Base-by-base conservation (phyloP, 2,888 invertebrate genomes). In the Axea sp. region DNA sequence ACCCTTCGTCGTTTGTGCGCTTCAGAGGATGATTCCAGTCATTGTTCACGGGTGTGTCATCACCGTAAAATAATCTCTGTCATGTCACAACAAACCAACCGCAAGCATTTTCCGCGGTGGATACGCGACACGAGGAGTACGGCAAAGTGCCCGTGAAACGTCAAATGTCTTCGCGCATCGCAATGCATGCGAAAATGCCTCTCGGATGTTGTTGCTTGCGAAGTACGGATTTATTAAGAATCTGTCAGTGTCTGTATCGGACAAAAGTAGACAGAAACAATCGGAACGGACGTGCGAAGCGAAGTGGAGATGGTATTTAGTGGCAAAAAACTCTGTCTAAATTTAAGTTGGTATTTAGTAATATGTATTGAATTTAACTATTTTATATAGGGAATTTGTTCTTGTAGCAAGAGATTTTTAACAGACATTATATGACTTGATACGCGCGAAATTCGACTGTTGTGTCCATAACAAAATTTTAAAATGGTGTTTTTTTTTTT, bases 1-100 rank as follows among this genome's bases (percentile, higher is more conserved):
- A n/a, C n/a, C n/a, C 8, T 17, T 12, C 3, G 22, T 3, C 4
- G 31, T 17, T 22, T 47, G 31, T 19, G 11, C 35, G 26, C 35
- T 24, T 51, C 26, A 51, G 6, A 35, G 51, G 51, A 11, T 51
- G 26, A 51, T 26, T 14, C 8, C 35, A 35, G 35, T 4, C 35
- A 51, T 51, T 26, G 35, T 35, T 51, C 24, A 15, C 51, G 51
- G 51, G 51, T 51, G 51, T 51, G 51, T 51, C 51, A 51, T 51
- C 35, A 26, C 6, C 35, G 11, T 15, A 11, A 15, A 51, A 11
- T 24, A 12, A 35, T 35, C 5, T 24, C 26, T 9, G 15, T 26
- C 5, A 17, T 26, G 26, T 47, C 47, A 47, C 19, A 47, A 30
- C 31, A 31, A 17, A 4, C 31, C 22, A 15, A 9, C n/a, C 30